A percentile compares a stretch with the other conserved stretches of the same genome.
Conservation (phyloP, 2,797 vertebrate species). For the Distichodus sexfasciatus region DNA sequence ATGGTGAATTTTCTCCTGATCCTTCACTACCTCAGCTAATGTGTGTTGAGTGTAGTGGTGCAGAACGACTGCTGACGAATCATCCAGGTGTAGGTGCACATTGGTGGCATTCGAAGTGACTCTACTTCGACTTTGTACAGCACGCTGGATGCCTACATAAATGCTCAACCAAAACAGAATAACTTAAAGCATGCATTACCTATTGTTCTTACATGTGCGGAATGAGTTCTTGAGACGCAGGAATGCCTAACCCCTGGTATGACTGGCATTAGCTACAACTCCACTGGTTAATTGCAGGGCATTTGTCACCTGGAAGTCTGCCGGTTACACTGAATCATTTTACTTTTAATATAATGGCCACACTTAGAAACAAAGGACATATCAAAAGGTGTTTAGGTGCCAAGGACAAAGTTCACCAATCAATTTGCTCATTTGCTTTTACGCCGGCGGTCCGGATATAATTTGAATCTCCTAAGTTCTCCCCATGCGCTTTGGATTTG, state of each 20-base stretch:
- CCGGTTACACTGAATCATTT: too few species aligned
- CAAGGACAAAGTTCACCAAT: neutral
- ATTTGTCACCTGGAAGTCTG: neutral
- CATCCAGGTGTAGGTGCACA: too few species aligned
- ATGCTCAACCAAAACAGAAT: neutral
- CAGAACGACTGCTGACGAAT: too few species aligned
- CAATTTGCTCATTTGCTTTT: neutral
- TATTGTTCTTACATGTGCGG: constrained; percentile 44
- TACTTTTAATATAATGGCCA: neutral
- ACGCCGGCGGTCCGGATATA: neutral
- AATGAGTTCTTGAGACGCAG: constrained; percentile 51
- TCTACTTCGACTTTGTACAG: too few species aligned
- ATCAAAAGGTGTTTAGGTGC: neutral
- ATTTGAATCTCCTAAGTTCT: neutral
- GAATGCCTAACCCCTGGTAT: constrained; percentile 20
- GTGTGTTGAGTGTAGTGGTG: too few species aligned
- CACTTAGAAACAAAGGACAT: too few species aligned
- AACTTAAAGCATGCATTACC: constrained; percentile 23
- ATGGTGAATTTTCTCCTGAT: too few species aligned
- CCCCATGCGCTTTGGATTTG: neutral
- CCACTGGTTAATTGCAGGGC: neutral
- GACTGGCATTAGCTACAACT: constrained; percentile 32
- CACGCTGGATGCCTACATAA: too few species aligned
- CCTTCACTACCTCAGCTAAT: too few species aligned
- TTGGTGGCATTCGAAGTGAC: too few species aligned